Base-by-base conservation (phyloP, 2,797 vertebrate genomes). In the Sebastes paucispinis region DNA sequence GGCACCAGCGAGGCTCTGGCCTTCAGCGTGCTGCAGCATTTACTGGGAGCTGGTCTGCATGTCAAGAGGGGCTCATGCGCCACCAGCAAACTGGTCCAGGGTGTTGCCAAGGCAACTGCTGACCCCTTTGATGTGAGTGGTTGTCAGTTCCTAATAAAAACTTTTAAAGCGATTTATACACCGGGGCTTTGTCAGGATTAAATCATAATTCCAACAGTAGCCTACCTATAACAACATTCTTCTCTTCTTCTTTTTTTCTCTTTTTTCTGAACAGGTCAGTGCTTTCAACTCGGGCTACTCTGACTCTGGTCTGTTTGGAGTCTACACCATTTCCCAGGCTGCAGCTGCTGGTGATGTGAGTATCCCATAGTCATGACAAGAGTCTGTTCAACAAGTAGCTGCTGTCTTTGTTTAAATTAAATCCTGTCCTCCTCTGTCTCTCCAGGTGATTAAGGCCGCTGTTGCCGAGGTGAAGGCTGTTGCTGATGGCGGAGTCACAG, bases 301-400 rank as follows among this genome's bases (percentile, higher is more conserved):
- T 0, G 98, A 99, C 93, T 98, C 97, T 36, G 98, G 98, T 39
- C 96, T 99, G 58, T 99, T 99, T 75, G 98, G 98, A 16, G 58
- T 99, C 80, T 99, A 98, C 69, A 96, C 96, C 22, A 93, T 99
- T 87, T 96, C 96, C 3, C 98, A 98, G 89, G 92, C 95, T 82
- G 79, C 93, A 58, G 88, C 84, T 73, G 90, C 96, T 75, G 92
- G 89, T 36, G 96, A 97, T 77, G 98, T 99, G 93, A 96, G 97
- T 96, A 83, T 65, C 27, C 11, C 1, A 2, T 22, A 13, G 20
- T 11, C 20, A 18, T 11, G 3, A 43, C 50, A 69, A 20, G 9
- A 64, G 18, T 25, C 43, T 14, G 5, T 70, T 71, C 8, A 10
- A 32, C n/a, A 57, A 25, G 7, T 6, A 36, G 13, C 14, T 20